Evolutionary conservation across 2,797 vertebrate genomes (phyloP).

Genomic region (Schizopygopsis pylzovi): DNA sequence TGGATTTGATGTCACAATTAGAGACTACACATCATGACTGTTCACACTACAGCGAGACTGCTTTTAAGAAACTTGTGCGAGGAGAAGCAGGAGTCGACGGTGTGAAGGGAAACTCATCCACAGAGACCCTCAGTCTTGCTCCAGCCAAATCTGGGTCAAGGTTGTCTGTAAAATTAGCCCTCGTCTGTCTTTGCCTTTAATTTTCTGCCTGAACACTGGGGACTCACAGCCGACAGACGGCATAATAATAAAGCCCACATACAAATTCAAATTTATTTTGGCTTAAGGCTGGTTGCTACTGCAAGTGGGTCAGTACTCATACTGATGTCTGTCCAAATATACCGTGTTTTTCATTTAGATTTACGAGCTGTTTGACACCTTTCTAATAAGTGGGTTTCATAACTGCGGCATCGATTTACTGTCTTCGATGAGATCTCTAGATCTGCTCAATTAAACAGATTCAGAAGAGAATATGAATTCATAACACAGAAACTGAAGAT

Average conservation of each 20-base stretch:
- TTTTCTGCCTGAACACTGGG: conserved; percentile 22
- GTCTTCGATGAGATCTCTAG: conserved; percentile 12
- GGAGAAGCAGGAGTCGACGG: background rate
- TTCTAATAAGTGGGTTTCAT: conserved; percentile 26
- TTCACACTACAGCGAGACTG: conserved; percentile 12
- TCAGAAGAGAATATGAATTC: conserved; percentile 39
- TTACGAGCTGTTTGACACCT: conserved; percentile 1
- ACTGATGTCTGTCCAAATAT: conserved; percentile 29
- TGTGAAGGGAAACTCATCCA: conserved; percentile 20
- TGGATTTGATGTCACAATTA: background rate
- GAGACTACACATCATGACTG: background rate
- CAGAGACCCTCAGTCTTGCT: conserved; percentile 21
- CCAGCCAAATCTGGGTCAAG: conserved; percentile 59
- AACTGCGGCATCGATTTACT: background rate
- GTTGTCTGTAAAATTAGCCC: conserved; percentile 49
- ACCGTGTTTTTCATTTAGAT: conserved; percentile 16
- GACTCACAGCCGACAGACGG: conserved; percentile 21
- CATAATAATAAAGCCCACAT: conserved; percentile 34
- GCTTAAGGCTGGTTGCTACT: conserved; percentile 12
- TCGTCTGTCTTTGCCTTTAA: conserved; percentile 17
- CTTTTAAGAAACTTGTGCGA: background rate
- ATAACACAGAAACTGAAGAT: conserved; percentile 1
- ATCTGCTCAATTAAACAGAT: conserved; percentile 36
- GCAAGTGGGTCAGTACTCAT: conserved; percentile 54
- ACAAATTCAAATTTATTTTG: conserved; percentile 28